Conservation (phyloP, 2,113 vertebrate genomes). For the Channa argus region DNA sequence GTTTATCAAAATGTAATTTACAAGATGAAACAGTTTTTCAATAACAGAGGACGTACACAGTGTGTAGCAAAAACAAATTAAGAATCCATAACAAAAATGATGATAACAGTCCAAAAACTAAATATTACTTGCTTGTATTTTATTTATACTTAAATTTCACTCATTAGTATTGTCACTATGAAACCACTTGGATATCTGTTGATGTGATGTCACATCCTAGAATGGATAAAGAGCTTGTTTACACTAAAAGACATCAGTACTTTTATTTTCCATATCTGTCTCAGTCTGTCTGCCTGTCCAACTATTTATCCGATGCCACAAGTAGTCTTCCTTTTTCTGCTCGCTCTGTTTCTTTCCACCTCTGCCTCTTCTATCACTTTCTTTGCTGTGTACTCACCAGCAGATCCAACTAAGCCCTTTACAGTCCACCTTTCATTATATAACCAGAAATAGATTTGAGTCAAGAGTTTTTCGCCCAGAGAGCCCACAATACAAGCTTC, state of each 20-base stretch:
- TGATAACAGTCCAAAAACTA: background rate
- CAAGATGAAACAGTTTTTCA: background rate
- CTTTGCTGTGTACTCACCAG: conserved; percentile 42
- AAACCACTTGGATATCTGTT: conserved; percentile 11
- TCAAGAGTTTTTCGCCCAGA: conserved; percentile 59
- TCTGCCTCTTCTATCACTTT: conserved; percentile 8
- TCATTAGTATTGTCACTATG: background rate
- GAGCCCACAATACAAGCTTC: conserved; percentile 56
- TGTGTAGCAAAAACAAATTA: too few relatives aligned
- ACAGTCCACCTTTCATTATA: conserved; percentile 71
- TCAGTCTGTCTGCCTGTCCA: background rate
- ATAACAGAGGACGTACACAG: background rate
- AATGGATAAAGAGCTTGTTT: background rate
- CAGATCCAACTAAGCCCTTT: conserved; percentile 55
- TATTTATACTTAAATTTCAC: background rate
- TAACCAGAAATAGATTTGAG: conserved; percentile 74
- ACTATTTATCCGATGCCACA: background rate
- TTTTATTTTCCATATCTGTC: background rate
- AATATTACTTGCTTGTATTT: background rate
- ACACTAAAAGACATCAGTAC: conserved; percentile 41
- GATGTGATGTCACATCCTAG: conserved; percentile 5
- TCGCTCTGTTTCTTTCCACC: conserved; percentile 11
- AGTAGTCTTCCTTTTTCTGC: background rate
- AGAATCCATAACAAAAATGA: too few relatives aligned
- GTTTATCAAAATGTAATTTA: background rate